Evolutionary conservation across 2,888 invertebrate species (phyloP), one percentile per base, ranked within the genome.

Genomic region (Ommatoiulus sabulosus): DNA sequence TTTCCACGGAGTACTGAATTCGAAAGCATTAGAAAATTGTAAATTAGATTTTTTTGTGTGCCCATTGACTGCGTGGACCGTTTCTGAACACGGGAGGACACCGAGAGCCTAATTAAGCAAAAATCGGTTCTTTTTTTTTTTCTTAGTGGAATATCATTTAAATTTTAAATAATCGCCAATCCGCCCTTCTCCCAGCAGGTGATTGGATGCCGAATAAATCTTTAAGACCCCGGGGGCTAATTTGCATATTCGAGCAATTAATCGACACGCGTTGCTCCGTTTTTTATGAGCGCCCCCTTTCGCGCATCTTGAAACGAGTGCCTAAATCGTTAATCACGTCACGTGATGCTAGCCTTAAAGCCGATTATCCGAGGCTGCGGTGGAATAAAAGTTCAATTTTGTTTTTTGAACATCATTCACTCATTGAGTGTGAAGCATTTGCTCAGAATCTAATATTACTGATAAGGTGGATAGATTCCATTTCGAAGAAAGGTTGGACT

Each of bases 101-200:
- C 72, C 7, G 3, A 24, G 72, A 4, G 72, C 24, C 17, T 17
- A 6, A 72, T 72, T 72, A 72, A 72, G 72, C 72, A 72, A 72
- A 72, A 72, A 72, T 72, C 17, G 72, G n/a, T 63, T 12, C n/a
- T 12, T 1, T 63, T 5, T n/a, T n/a, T n/a, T n/a, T n/a, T n/a
- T n/a, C n/a, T n/a, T 17, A 17, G 57, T n/a, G 7, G 72, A 3
- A 24, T 72, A 72, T 72, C 72, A 72, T 72, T 72, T 72, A 72
- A 72, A 72, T 72, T 72, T 72, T 72, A 72, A 72, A 72, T 72
- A 72, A 72, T 72, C 20, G 72, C n/a, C n/a, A n/a, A n/a, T n/a
- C n/a, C n/a, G n/a, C n/a, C n/a, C n/a, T n/a, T n/a, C n/a, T 17
- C 72, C 46, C 46, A 7, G 20, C 20, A 24, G 72, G 20, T 72